Conservation (phyloP, 2,113 vertebrate genomes). For the Phycodurus eques region DNA sequence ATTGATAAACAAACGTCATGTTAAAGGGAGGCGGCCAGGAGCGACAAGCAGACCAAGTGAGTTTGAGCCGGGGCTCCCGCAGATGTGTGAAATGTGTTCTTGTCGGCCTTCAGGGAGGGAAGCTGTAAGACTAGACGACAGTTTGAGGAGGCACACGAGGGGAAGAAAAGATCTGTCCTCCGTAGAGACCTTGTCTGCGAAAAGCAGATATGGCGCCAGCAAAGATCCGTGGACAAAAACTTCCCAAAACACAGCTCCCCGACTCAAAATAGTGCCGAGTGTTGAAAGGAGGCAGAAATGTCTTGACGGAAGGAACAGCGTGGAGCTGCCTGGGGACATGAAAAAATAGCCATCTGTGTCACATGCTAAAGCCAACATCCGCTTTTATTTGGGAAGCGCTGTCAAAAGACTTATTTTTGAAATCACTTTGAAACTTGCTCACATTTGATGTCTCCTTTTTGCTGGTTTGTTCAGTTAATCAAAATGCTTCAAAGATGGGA, state of each 20-base stretch:
- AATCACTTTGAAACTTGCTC: constrained; percentile 18
- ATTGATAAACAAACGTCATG: constrained; percentile 24
- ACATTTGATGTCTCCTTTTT: constrained; percentile 11
- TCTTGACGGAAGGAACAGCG: constrained; percentile 47
- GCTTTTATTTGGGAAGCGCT: constrained; percentile 17
- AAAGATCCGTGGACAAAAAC: constrained; percentile 52
- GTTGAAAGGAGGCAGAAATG: constrained; percentile 26
- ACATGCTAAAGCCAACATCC: constrained; percentile 33
- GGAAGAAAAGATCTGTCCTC: constrained; percentile 59
- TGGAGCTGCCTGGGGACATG: constrained; percentile 34
- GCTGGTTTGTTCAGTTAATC: background rate
- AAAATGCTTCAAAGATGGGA: background rate
- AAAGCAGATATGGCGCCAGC: constrained; percentile 63
- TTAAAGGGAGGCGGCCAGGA: constrained; percentile 4
- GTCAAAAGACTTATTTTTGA: constrained; percentile 18
- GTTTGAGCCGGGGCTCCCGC: constrained; percentile 27
- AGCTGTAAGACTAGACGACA: constrained; percentile 57
- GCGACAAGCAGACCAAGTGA: background rate
- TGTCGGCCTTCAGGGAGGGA: constrained; percentile 59
- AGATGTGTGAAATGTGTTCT: constrained; percentile 60
- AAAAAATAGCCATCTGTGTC: constrained; percentile 47
- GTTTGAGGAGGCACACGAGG: constrained; percentile 56
- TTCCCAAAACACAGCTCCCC: constrained; percentile 45
- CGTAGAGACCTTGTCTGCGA: constrained; percentile 66
- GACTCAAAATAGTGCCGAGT: constrained; percentile 37